A percentile compares a stretch with the other conserved stretches of the same genome.
These are phyloP conservation scores for Cavia porcellus DNA, from an alignment of 2,113 vertebrate species.

Conservation along the genomic window DNA sequence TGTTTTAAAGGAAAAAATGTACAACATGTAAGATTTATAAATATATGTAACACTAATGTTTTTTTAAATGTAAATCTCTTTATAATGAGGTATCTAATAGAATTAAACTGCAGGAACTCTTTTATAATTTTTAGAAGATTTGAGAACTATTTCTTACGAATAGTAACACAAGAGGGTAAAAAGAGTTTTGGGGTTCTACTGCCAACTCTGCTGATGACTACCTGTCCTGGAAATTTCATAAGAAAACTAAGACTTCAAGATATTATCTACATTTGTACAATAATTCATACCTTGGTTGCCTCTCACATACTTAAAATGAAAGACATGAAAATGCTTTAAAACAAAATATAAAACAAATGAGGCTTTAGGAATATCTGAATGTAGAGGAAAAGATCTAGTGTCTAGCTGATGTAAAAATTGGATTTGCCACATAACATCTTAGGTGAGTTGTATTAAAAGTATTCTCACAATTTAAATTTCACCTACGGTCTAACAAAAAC, in stretches of 20 bases:
- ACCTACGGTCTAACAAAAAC: background rate
- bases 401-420: background rate
- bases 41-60: background rate
- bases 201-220: background rate
- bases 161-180: background rate
- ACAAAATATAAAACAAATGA: background rate
- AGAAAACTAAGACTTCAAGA: background rate
- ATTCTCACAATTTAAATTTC: background rate
- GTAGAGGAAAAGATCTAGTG: background rate
- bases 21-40: background rate
- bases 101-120: background rate
- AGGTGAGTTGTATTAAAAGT: background rate
- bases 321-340: background rate
- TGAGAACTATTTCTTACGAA: background rate
- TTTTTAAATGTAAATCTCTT: background rate
- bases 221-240: background rate
- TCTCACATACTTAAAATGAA: conserved; percentile 28
- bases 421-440: background rate
- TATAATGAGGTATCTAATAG: background rate
- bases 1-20: background rate
- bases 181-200: background rate
- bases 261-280: background rate
- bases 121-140: background rate
- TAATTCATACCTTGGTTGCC: background rate
- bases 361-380: background rate